Base-by-base conservation (phyloP, 1,140 invertebrate species). In the Caenorhabditis latens region DNA sequence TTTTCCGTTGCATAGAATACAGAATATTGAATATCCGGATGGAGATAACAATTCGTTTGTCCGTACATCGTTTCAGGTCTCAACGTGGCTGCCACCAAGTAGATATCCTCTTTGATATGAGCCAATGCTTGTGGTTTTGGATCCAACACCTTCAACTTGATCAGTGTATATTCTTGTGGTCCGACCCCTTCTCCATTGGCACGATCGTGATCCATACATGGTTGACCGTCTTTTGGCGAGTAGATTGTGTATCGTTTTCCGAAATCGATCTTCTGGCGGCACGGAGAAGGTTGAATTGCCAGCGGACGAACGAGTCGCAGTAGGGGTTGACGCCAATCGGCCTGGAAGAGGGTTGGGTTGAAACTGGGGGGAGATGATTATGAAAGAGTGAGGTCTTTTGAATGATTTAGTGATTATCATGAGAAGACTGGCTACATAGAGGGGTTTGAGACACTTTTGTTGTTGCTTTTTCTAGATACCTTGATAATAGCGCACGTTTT, bases 1-100 rank as follows among this genome's bases (percentile, higher is more conserved):
- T 93, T 91, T n/a, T 85, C 85, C 4, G 90, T 90, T 13, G 85
- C 89, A 85, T 91, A 91, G 58, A 91, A 91, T 24, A 86, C 90
- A 4, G 91, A 92, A 55, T 91, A 91, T 87, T 95, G 95, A 90
- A 99, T 97, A 90, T 98, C 97, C 5, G 98, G 98, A 91, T 95
- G 95, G 1, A 99, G 92, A 97, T 98, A 99, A 93, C 98, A 99
- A 93, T 99, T 99, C 0, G 98, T 99, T 94, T 99, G 98, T 4
- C 98, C 98, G 93, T 99, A 99, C 98, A 99, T 99, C 1, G 98
- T 99, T 94, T 99, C 98, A 14, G 98, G 98, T 89, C 98, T 94
- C 8, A 99, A 93, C 21, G 98, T 99, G n/a, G 97, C 98, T 58
- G 98, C 97, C 16, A 99, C 97, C 71, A 99, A 94, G 93, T 94